Conservation (phyloP, 2,888 invertebrate genomes). For the Hydriomena furcata region DNA sequence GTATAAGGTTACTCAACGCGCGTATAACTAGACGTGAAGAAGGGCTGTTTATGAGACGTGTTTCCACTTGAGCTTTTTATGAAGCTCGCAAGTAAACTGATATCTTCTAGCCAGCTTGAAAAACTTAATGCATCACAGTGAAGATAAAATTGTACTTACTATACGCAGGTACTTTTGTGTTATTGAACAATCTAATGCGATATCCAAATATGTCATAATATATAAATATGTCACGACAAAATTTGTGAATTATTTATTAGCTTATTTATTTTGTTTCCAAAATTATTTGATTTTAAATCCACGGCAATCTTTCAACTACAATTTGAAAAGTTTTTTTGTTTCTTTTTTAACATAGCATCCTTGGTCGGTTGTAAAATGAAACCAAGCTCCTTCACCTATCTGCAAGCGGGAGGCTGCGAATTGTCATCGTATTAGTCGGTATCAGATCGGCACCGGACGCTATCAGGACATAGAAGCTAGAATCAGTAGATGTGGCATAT, state of each 20-base stretch:
- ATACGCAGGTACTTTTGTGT: too few species aligned
- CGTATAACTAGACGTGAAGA: conserved; percentile 7
- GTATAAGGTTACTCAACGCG: conserved; percentile 5
- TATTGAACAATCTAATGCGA: too few species aligned
- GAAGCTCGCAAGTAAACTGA: conserved; percentile 10
- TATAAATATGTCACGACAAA: too few species aligned
- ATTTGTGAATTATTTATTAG: too few species aligned
- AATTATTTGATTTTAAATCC: too few species aligned
- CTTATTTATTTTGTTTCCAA: too few species aligned
- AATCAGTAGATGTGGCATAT: conserved; percentile 2
- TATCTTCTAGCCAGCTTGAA: conserved; percentile 2
- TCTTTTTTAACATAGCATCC: too few species aligned
- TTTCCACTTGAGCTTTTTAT: conserved; percentile 13
- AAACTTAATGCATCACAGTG: conserved; percentile 1
- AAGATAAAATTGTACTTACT: neutral
- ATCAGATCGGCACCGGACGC: conserved; percentile 60
- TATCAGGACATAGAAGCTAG: conserved; percentile 20
- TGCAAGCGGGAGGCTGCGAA: conserved; percentile 57
- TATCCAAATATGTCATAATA: too few species aligned
- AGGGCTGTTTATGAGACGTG: conserved; percentile 18
- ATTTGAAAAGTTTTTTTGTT: too few species aligned
- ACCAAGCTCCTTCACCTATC: neutral
- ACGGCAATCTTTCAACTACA: too few species aligned
- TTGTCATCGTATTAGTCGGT: conserved; percentile 71
- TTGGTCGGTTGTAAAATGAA: too few species aligned